phyloP scores from a whole-genome alignment of 2,113 vertebrate species.

The Telmatochromis sp. region DNA sequence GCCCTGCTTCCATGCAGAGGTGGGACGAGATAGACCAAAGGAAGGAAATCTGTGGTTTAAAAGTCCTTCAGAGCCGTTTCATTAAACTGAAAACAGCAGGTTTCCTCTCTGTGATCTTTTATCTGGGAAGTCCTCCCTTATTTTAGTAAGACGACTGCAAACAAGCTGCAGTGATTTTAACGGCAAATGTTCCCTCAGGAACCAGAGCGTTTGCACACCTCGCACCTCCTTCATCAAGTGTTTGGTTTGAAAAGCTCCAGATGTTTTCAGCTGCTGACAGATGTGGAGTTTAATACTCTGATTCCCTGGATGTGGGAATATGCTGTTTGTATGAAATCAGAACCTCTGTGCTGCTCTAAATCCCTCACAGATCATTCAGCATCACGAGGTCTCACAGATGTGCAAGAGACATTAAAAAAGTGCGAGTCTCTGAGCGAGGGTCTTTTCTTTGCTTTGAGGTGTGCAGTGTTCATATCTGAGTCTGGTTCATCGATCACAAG shows the following conservation, averaged over 20 bases:
- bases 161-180: background rate
- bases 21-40: rapidly evolving
- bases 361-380: background rate
- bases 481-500: background rate
- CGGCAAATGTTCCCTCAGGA: background rate
- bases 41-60: background rate
- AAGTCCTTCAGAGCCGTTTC: background rate
- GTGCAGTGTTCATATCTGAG: rapidly evolving
- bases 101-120: background rate
- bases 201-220: background rate
- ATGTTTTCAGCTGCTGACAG: background rate
- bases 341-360: background rate
- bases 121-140: background rate
- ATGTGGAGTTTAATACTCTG: rapidly evolving
- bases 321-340: background rate
- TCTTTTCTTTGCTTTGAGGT: rapidly evolving
- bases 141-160: background rate
- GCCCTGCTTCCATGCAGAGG: background rate
- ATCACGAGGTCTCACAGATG: background rate
- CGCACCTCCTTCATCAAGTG: background rate
- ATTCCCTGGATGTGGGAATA: too few relatives aligned
- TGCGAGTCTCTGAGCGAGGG: background rate
- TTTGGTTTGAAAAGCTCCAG: background rate
- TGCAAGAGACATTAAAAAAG: background rate
- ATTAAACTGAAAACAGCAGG: background rate